phyloP scores from a whole-genome alignment of 2,888 invertebrate species.

The Nomada goodeniana region DNA sequence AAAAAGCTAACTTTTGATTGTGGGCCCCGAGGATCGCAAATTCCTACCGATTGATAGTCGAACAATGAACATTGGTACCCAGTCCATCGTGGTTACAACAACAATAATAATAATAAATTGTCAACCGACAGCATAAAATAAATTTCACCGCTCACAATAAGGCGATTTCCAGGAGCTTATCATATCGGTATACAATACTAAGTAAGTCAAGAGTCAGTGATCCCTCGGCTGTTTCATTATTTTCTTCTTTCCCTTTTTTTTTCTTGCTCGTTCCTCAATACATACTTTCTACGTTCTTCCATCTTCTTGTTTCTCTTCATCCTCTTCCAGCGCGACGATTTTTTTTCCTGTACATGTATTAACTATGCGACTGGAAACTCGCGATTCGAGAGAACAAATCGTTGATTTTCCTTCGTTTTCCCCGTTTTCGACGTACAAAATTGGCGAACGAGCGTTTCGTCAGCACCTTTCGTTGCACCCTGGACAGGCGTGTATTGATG shows the following conservation, averaged over 20 bases:
- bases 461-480: slow-evolving; percentile 57
- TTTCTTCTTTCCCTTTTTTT: background rate
- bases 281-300: background rate
- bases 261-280: background rate
- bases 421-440: slow-evolving; percentile 18
- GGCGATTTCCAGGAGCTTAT: slow-evolving; percentile 49
- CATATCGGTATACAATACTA: slow-evolving; percentile 54
- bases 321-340: background rate
- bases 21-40: slow-evolving; percentile 33
- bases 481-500: slow-evolving; percentile 25
- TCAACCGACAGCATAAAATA: slow-evolving; percentile 39
- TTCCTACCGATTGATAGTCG: slow-evolving; percentile 26
- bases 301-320: background rate
- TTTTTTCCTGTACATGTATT: background rate
- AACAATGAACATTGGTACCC: slow-evolving; percentile 15
- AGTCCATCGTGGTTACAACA: slow-evolving; percentile 19
- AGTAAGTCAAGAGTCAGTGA: slow-evolving; percentile 20
- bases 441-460: slow-evolving; percentile 27
- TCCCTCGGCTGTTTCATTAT: slow-evolving; percentile 22
- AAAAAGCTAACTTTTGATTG: slow-evolving; percentile 37
- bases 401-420: slow-evolving; percentile 5
- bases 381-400: slow-evolving; percentile 14
- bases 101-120: slow-evolving; percentile 33
- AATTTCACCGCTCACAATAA: slow-evolving; percentile 54
- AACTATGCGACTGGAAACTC: background rate